Evolutionary conservation across 1,140 invertebrate species (phyloP), one percentile per base, ranked within the genome.

Genomic region (Muscidifurax raptorellus): DNA sequence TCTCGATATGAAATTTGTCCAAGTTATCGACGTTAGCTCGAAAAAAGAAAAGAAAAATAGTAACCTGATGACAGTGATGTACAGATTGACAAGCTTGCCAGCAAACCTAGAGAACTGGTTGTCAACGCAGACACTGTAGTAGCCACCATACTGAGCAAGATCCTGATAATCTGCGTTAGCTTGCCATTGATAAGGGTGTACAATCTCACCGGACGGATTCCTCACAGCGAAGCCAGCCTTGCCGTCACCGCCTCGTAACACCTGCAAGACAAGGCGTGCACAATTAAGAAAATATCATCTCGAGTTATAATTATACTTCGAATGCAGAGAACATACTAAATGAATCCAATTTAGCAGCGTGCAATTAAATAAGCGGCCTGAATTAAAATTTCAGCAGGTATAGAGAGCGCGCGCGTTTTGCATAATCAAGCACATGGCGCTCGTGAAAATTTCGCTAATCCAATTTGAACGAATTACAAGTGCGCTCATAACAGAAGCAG

Each of bases 81-180:
- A 99, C 30, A 99, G 93, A 92, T 98, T 98, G 22, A 99, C 97
- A 83, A 99, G 92, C 93, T 99, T 99, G 15, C 96, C 96, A 40
- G 97, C 96, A 93, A 98, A 99, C 90, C 97, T 94, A 10, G 97
- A 98, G 89, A 98, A 98, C 88, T 98, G 97, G 93, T 99, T 99
- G 91, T 99, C 98, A 80, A 99, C 96, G 92, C 98, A 99, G 28
- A 99, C 96, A n/a, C 96, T 96, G 90, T 98, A 99, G 90, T 98
- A 98, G 10, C 97, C 97, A 72, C 97, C 97, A 0, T 94, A 93
- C 5, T 95, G 95, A 0, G 95, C 94, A 87, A 96, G 95, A 90
- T 98, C 97, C 83, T 98, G 97, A 89, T 98, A 98, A 90, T 98
- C 97, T 0, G 97, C 95, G 86, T 95, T 96, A 2, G 96, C 92